These are phyloP conservation scores for Ditula angustiorana DNA, from an alignment of 2,888 invertebrate genomes.

Conservation along the genomic window DNA sequence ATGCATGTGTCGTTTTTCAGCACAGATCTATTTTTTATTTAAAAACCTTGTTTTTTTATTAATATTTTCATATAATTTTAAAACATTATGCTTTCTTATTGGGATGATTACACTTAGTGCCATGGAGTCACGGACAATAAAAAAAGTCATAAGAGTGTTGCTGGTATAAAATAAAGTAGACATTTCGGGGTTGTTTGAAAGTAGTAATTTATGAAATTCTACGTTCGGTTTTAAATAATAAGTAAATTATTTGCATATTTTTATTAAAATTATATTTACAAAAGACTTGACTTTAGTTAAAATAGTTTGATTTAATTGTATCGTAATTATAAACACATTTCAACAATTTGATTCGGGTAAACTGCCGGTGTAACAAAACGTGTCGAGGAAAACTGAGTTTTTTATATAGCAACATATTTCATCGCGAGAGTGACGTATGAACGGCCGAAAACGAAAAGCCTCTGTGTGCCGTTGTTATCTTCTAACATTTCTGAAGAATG, in stretches of 20 bases:
- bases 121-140: slow-evolving; percentile 2
- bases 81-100: slow-evolving; percentile 24
- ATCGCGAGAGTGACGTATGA: slow-evolving; percentile 83
- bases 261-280: too few relatives aligned
- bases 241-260: too few relatives aligned
- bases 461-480: slow-evolving; percentile 85
- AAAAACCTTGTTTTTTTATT: too few relatives aligned
- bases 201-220: too few relatives aligned
- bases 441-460: slow-evolving; percentile 83
- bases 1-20: too few relatives aligned
- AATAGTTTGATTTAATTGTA: too few relatives aligned
- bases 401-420: slow-evolving; percentile 55
- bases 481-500: slow-evolving; percentile 83
- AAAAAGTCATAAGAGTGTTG: slow-evolving; percentile 2
- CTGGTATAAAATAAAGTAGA: neutral
- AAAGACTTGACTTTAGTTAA: too few relatives aligned
- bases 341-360: slow-evolving; percentile 11
- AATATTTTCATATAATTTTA: neutral
- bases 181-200: neutral
- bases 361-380: neutral
- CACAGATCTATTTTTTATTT: too few relatives aligned
- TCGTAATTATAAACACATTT: too few relatives aligned
- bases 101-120: neutral
- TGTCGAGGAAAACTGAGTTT: slow-evolving; percentile 5
- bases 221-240: too few relatives aligned